These are phyloP conservation scores for Morelia viridis DNA, from an alignment of 2,797 vertebrate species.

Conservation along the genomic window DNA sequence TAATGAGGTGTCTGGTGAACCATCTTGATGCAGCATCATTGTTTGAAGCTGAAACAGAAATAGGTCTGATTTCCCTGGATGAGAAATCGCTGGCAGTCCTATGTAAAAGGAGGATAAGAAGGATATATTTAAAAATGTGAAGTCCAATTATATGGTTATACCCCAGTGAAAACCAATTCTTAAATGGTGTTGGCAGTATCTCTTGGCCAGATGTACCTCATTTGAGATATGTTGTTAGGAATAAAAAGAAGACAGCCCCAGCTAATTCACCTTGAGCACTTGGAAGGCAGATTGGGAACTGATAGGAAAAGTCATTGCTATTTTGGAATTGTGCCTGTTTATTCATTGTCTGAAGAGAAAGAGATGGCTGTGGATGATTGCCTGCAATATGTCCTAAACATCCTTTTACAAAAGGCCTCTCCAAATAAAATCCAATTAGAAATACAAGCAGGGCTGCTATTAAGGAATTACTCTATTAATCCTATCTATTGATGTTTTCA, in stretches of 20 bases:
- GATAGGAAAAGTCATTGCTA: neutral
- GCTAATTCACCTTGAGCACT: neutral
- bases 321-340: conserved; percentile 1
- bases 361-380: neutral
- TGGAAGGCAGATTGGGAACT: neutral
- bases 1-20: neutral
- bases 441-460: conserved; percentile 19
- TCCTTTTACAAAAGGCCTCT: neutral
- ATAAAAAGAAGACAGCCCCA: neutral
- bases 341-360: conserved; percentile 1
- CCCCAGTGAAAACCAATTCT: neutral
- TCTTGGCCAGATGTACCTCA: neutral
- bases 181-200: neutral
- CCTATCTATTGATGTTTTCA: neutral
- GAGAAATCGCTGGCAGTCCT: neutral
- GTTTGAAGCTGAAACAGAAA: neutral
- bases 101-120: neutral
- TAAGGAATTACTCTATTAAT: conserved; percentile 32
- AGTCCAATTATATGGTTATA: neutral
- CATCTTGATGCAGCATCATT: neutral
- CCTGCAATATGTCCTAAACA: neutral
- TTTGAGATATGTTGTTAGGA: neutral
- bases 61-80: neutral
- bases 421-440: conserved; percentile 16
- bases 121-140: neutral